These are phyloP conservation scores for Olivierus martensii DNA, from an alignment of 1,140 invertebrate genomes.

Conservation along the genomic window DNA sequence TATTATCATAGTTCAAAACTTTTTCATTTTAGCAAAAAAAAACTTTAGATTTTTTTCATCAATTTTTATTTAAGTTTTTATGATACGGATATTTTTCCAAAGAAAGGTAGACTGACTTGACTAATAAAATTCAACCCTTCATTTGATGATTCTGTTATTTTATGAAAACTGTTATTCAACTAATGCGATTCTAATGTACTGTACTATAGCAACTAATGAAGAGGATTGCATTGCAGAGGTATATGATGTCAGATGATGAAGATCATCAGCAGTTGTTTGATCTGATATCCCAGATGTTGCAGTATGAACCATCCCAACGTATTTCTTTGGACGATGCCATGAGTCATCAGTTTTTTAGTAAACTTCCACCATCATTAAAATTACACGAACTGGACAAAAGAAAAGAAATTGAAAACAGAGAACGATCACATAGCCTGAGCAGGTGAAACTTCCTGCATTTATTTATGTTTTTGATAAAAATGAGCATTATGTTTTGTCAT, in stretches of 20 bases:
- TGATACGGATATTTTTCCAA: no score
- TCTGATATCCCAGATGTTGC: slow-evolving; percentile 86
- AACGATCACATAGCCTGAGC: slow-evolving; percentile 25
- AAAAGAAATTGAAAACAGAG: slow-evolving; percentile 12
- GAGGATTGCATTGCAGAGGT: slow-evolving; percentile 51
- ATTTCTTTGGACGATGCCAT: slow-evolving; percentile 80
- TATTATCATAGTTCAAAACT: no score
- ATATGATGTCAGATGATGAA: slow-evolving; percentile 68
- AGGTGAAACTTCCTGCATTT: slow-evolving; percentile 20
- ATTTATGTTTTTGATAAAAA: neutral
- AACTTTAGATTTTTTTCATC: no score
- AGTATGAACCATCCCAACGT: slow-evolving; percentile 84
- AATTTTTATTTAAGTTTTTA: no score
- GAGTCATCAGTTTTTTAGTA: slow-evolving; percentile 83
- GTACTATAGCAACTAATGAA: no score
- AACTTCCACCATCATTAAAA: slow-evolving; percentile 52
- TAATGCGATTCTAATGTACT: no score
- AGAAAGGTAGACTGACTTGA: no score
- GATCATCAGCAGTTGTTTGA: slow-evolving; percentile 90
- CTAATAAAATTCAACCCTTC: neutral
- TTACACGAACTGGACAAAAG: slow-evolving; percentile 8
- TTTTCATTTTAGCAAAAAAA: no score
- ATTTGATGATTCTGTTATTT: neutral
- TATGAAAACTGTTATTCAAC: no score
- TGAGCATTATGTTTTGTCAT: no score